These are phyloP conservation scores for Sphaerodactylus townsendi DNA, from an alignment of 2,113 vertebrate species.

Conservation along the genomic window DNA sequence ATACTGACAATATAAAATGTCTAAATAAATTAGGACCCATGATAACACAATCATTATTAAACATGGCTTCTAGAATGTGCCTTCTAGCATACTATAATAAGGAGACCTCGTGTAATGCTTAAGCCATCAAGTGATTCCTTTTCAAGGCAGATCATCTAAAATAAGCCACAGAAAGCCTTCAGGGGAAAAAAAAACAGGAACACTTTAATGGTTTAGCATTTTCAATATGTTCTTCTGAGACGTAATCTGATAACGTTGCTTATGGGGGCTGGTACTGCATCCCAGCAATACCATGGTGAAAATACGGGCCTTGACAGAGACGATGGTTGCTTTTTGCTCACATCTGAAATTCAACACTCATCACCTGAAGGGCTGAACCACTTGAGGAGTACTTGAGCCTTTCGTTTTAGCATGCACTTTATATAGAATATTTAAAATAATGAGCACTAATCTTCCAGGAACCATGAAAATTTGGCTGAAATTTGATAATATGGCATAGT, in stretches of 20 bases:
- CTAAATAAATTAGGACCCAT: background rate
- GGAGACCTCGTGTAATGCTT: background rate
- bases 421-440: background rate
- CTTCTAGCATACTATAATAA: background rate
- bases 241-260: background rate
- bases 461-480: background rate
- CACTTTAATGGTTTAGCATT: background rate
- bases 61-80: background rate
- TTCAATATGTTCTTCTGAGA: background rate
- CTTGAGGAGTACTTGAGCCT: background rate
- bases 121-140: rapidly evolving
- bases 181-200: background rate
- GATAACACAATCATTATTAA: background rate
- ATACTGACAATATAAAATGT: background rate
- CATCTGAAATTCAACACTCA: background rate
- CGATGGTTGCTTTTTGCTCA: background rate
- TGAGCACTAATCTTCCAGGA: background rate
- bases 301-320: conserved; percentile 23
- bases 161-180: background rate
- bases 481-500: background rate
- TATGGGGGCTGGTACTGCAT: background rate
- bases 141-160: background rate
- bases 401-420: background rate
- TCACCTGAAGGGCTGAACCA: background rate
- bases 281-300: background rate